A percentile compares a stretch with the other conserved stretches of the same genome.
These are phyloP conservation scores for Venustaconcha ellipsiformis DNA, from an alignment of 1,140 invertebrate genomes.

Conservation along the genomic window DNA sequence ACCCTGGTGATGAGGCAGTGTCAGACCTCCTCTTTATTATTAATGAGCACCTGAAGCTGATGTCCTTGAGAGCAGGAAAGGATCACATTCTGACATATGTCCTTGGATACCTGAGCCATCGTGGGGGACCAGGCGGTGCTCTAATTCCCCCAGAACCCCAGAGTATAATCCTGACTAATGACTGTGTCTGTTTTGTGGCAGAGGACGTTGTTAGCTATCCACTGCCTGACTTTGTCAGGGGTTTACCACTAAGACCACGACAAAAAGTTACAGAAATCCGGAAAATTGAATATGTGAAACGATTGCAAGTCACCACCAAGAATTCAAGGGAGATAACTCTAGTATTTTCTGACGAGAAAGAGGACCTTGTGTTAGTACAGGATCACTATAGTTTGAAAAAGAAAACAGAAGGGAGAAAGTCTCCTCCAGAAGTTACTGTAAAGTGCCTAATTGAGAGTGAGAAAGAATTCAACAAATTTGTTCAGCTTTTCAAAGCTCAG, in stretches of 20 bases:
- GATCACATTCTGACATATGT: constrained; percentile 53
- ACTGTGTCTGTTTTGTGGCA: constrained; percentile 52
- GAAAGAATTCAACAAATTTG: constrained; percentile 56
- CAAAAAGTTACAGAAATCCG: constrained; percentile 55
- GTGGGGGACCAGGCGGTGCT: constrained; percentile 23
- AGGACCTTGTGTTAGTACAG: constrained; percentile 60
- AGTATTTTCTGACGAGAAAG: constrained; percentile 61
- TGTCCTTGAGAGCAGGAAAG: constrained; percentile 21
- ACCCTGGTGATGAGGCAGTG: constrained; percentile 63
- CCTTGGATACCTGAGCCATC: constrained; percentile 44
- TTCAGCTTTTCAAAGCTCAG: constrained; percentile 55
- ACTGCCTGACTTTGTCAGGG: constrained; percentile 64
- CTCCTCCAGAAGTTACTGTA: constrained; percentile 49
- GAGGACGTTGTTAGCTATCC: constrained; percentile 66
- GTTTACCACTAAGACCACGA: constrained; percentile 55
- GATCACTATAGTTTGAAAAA: constrained; percentile 57
- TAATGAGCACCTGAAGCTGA: constrained; percentile 38
- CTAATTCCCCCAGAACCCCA: constrained; percentile 37
- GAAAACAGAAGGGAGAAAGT: constrained; percentile 32
- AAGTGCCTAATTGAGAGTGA: constrained; percentile 53
- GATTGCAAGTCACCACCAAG: constrained; percentile 38
- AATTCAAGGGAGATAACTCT: constrained; percentile 48
- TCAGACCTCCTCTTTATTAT: constrained; percentile 61
- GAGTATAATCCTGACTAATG: constrained; percentile 60
- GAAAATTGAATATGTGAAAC: constrained; percentile 57